Evolutionary conservation across 2,888 invertebrate genomes (phyloP), one percentile per base, ranked within the genome.

Genomic region (Heliconius ismenius): DNA sequence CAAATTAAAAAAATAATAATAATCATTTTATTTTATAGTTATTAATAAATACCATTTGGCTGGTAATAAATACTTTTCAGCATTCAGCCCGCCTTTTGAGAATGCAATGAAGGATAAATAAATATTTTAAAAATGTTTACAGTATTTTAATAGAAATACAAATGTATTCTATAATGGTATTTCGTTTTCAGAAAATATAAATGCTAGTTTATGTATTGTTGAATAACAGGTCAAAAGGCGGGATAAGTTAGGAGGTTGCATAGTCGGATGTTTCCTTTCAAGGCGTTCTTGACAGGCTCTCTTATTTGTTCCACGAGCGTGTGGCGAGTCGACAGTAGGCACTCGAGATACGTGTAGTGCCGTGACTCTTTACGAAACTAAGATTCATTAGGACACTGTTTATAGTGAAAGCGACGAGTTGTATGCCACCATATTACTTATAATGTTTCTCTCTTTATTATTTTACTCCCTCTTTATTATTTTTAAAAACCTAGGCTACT

Each of bases 211-310:
- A 70, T 65, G 64, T 67, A 67, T 72, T 70, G 18, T 43, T 67
- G 64, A 64, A 39, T 68, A 75, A 62, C 73, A 73, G 76, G 73
- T 78, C 68, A 78, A 78, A 54, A 73, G 73, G 72, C 63, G 69
- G 74, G 67, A 73, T 75, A 75, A 63, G 73, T 73, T 60, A 73
- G 68, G 65, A 39, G 64, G 36, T 43, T 76, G 75, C 78, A 78
- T 60, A 64, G 76, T 76, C 63, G 54, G 72, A 69, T 73, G 73
- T 76, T 76, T 60, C 58, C 73, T 67, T 75, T 73, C 73, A 75
- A 54, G 73, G 65, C 24, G 49, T 65, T 68, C 78, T 78, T 68
- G 73, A 78, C 78, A 68, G 73, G 32, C 64, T 68, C 39, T 62
- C 73, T 76, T 67, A 76, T 78, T 78, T 76, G 73, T 67, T 62